Evolutionary conservation across 2,113 vertebrate genomes (phyloP).

Genomic region (Pelmatolapia mariae): DNA sequence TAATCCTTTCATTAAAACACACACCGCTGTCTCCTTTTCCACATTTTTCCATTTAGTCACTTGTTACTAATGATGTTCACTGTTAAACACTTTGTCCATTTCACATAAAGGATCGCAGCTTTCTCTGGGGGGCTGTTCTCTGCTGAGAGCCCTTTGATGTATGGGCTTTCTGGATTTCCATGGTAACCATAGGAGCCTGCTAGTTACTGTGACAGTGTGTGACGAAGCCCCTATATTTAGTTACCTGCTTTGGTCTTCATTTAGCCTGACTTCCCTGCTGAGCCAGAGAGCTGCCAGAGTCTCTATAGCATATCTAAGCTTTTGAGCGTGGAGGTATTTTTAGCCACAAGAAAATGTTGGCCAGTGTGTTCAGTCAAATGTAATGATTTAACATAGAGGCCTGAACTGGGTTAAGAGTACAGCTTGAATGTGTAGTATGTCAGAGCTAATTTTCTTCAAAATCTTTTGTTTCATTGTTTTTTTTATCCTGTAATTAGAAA

Average conservation of each 20-base stretch:
- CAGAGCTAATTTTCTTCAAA: not conserved
- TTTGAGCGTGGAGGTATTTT: conserved; percentile 11
- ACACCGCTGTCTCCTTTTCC: not conserved
- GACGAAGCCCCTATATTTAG: conserved; percentile 33
- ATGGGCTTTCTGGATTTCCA: conserved; percentile 32
- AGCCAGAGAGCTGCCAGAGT: not conserved
- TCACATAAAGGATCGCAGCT: not conserved
- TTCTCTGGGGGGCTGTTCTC: not conserved
- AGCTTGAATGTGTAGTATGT: not conserved
- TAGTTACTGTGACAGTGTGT: conserved; percentile 12
- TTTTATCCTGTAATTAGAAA: not conserved
- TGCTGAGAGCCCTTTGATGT: not conserved
- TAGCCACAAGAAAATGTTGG: not conserved
- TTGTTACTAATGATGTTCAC: not conserved
- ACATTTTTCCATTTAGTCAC: not conserved
- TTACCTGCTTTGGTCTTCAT: conserved; percentile 29
- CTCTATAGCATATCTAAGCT: conserved; percentile 7
- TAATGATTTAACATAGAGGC: not conserved
- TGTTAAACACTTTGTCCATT: not conserved
- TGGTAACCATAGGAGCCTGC: conserved; percentile 26
- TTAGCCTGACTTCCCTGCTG: conserved; percentile 4
- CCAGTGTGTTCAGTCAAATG: not conserved
- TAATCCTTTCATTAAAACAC: not conserved
- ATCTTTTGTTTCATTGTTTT: not conserved
- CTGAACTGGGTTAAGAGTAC: not conserved